phyloP scores from a whole-genome alignment of 2,888 invertebrate genomes.

The Polylopha cassiicola region DNA sequence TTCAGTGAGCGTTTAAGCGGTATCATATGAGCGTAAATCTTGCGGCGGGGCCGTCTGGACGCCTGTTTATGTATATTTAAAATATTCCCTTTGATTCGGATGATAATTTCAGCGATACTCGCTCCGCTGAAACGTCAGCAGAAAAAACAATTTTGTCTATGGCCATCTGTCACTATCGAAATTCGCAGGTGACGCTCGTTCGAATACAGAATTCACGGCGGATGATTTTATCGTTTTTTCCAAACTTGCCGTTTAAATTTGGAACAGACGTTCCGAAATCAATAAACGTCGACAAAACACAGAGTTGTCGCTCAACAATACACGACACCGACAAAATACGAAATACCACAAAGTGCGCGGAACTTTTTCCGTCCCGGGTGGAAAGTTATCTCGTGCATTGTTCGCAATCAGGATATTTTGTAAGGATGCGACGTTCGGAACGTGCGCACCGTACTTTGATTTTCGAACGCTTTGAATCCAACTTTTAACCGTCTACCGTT shows the following conservation, averaged over 20 bases:
- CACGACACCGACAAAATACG: slow-evolving; percentile 5
- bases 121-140: slow-evolving; percentile 52
- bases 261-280: slow-evolving; percentile 29
- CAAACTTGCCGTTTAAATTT: slow-evolving; percentile 12
- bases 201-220: slow-evolving; percentile 8
- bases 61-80: slow-evolving; percentile 71
- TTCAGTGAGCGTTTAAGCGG: slow-evolving; percentile 63
- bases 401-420: slow-evolving; percentile 71
- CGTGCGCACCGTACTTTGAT: slow-evolving; percentile 67
- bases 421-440: slow-evolving; percentile 65
- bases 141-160: slow-evolving; percentile 29
- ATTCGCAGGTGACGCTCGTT: slow-evolving; percentile 8
- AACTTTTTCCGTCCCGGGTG: slow-evolving; percentile 62
- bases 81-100: slow-evolving; percentile 77
- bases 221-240: slow-evolving; percentile 18
- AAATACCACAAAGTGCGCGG: slow-evolving; percentile 43
- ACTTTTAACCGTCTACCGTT: slow-evolving; percentile 69
- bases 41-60: slow-evolving; percentile 61
- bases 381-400: slow-evolving; percentile 63
- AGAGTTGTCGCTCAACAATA: slow-evolving; percentile 20
- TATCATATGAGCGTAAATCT: slow-evolving; percentile 62
- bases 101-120: slow-evolving; percentile 69
- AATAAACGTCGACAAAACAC: slow-evolving; percentile 35
- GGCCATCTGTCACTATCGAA: slow-evolving; percentile 2
- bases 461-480: slow-evolving; percentile 72